Percentiles rank a stretch among this genome's conserved stretches.
phyloP scores from a whole-genome alignment of 2,113 vertebrate genomes.

The Polypterus bichir region DNA sequence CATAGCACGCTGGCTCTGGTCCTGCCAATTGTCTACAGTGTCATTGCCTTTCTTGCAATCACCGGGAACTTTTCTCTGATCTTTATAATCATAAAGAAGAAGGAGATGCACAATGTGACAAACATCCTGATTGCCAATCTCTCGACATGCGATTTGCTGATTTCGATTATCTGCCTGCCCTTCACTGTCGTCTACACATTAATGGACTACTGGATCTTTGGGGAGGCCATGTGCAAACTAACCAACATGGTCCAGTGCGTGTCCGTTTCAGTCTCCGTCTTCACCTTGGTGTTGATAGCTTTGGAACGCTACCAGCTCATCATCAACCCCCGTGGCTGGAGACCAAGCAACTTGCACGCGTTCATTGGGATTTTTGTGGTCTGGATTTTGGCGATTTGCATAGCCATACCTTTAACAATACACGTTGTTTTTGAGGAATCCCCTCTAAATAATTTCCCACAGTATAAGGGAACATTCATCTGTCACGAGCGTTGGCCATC shows the following conservation, averaged over 20 bases:
- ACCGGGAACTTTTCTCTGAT: conserved; percentile 70
- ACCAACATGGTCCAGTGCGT: conserved; percentile 71
- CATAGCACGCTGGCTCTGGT: conserved; percentile 54
- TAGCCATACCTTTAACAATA: conserved; percentile 64
- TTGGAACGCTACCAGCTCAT: conserved; percentile 74
- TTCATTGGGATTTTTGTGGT: conserved; percentile 62
- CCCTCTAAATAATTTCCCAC: conserved; percentile 59
- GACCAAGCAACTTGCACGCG: conserved; percentile 65
- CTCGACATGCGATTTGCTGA: conserved; percentile 69
- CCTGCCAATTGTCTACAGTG: conserved; percentile 67
- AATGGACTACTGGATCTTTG: conserved; percentile 84
- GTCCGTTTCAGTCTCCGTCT: conserved; percentile 70
- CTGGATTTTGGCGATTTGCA: conserved; percentile 59
- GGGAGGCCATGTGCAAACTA: conserved; percentile 70
- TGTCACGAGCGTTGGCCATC: conserved; percentile 67
- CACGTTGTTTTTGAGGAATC: conserved; percentile 61
- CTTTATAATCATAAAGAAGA: conserved; percentile 64
- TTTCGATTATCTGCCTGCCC: conserved; percentile 70
- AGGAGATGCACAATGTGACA: conserved; percentile 76
- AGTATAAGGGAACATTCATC: conserved; percentile 67
- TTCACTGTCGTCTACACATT: conserved; percentile 75
- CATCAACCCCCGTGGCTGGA: conserved; percentile 70
- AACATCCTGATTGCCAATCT: conserved; percentile 79
- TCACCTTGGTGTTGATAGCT: conserved; percentile 73
- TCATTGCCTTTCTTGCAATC: conserved; percentile 67